A percentile compares a stretch with the other conserved stretches of the same genome.
Evolutionary conservation across 2,113 vertebrate genomes (phyloP).

Genomic region (Aphelocoma coerulescens): DNA sequence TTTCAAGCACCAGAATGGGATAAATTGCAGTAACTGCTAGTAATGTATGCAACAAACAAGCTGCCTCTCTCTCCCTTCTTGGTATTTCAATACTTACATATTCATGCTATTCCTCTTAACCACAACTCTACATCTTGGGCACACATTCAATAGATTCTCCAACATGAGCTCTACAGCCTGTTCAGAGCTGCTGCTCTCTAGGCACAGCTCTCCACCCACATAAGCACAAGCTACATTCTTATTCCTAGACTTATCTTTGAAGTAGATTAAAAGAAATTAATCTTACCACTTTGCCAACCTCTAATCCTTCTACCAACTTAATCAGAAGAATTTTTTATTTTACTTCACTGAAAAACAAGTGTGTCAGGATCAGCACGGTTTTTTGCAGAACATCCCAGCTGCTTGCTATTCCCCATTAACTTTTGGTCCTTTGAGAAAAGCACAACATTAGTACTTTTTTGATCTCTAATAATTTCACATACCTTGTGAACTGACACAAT

Average conservation of each 20-base stretch:
- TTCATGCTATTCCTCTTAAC: not conserved
- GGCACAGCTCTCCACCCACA: not conserved
- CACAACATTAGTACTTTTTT: not conserved
- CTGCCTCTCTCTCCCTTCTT: not conserved
- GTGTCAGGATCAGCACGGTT: not conserved
- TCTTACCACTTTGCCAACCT: not conserved
- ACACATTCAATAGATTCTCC: not conserved
- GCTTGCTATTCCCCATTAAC: not conserved
- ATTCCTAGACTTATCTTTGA: not conserved
- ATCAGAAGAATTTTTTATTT: not conserved
- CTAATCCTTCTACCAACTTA: not conserved
- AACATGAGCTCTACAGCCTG: rapidly evolving
- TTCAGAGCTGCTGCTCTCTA: not conserved
- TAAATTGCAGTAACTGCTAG: not conserved
- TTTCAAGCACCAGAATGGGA: not conserved
- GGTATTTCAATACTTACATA: not conserved
- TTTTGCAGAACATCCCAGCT: not conserved
- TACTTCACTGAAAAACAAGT: not conserved
- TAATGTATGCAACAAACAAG: not conserved
- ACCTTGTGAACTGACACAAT: not conserved
- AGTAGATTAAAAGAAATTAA: not conserved
- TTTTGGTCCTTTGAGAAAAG: not conserved
- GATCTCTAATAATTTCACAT: not conserved
- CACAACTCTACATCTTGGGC: not conserved
- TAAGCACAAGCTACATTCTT: not conserved